Evolutionary conservation across 2,888 invertebrate species (phyloP), one percentile per base, ranked within the genome.

Genomic region (Ormyrus rosae): DNA sequence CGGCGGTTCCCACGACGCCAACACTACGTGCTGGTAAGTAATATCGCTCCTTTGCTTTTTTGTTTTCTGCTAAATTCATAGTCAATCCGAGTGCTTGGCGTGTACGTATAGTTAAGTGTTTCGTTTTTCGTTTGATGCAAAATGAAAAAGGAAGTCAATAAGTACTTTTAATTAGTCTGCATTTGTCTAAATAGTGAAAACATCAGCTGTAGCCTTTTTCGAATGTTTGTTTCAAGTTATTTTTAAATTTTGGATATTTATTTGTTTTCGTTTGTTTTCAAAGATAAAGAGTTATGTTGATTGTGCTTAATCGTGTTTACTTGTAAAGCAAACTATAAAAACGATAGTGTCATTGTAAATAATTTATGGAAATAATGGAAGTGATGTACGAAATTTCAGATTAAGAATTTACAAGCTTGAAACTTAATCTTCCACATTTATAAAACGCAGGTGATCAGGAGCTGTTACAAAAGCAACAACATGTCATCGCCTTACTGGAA

Each of bases 401-500:
- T 51, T 19, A 48, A n/a, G 34, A 34, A 34, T 34, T 34, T 34
- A 34, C 34, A 34, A 34, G 34, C 4, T 34, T 4, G 4, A 34
- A 34, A 4, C 34, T 73, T 6, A 46, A n/a, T 6, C 55, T 51
- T 55, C 65, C n/a, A 13, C 51, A 48, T 45, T 78, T 80, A 67
- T 50, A 80, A 81, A 63, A 82, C 86, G 7, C 72, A 93, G 95
- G 93, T 78, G 93, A 93, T 84, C 91, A 92, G 84, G 91, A 92
- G 80, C 88, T 93, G 78, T 91, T 93, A 86, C 88, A 89, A 78
- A 93, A 92, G 88, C 93, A 94, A 88, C 89, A 92, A 78, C 92
- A 93, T 86, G 91, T 94, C 82, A 87, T 94, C 86, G 91, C 92
- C 85, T 91, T 94, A 81, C 89, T 94, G 88, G 93, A 93, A 86